phyloP scores from a whole-genome alignment of 2,797 vertebrate species.

The Aeoliscus strigatus region DNA sequence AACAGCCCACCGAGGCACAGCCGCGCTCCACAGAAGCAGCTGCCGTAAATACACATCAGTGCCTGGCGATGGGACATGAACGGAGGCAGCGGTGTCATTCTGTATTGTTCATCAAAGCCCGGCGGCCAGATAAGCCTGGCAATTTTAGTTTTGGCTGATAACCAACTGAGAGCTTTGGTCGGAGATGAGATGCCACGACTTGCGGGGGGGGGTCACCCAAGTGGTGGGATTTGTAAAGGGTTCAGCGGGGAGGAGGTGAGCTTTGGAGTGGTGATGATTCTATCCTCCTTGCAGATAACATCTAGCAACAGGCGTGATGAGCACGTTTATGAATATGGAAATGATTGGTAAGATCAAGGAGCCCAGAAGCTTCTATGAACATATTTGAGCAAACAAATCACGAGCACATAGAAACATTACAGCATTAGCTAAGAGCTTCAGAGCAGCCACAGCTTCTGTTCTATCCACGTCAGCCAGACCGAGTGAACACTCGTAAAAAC shows the following conservation, averaged over 20 bases:
- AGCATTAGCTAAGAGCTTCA: too few species aligned
- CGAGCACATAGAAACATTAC: too few species aligned
- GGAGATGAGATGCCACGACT: slow-evolving; percentile 22
- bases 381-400: too few species aligned
- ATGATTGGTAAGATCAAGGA: slow-evolving; percentile 4
- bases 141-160: slow-evolving; percentile 45
- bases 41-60: slow-evolving; percentile 10
- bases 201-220: slow-evolving; percentile 56
- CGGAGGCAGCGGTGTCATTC: slow-evolving; percentile 12
- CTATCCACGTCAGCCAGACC: too few species aligned
- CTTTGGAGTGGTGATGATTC: slow-evolving; percentile 40
- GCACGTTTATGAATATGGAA: slow-evolving; percentile 32
- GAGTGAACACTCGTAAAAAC: too few species aligned
- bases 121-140: slow-evolving; percentile 34
- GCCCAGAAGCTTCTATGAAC: slow-evolving; percentile 10
- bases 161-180: slow-evolving; percentile 25
- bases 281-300: slow-evolving; percentile 44
- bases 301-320: slow-evolving; percentile 23
- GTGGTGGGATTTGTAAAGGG: slow-evolving; percentile 61
- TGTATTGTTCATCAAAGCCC: slow-evolving; percentile 31
- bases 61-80: slow-evolving; percentile 6
- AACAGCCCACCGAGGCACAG: background rate
- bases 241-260: slow-evolving; percentile 39
- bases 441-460: too few species aligned
- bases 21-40: background rate